These are phyloP conservation scores for Oreotragus oreotragus DNA, from an alignment of 2,113 vertebrate genomes.

Conservation along the genomic window DNA sequence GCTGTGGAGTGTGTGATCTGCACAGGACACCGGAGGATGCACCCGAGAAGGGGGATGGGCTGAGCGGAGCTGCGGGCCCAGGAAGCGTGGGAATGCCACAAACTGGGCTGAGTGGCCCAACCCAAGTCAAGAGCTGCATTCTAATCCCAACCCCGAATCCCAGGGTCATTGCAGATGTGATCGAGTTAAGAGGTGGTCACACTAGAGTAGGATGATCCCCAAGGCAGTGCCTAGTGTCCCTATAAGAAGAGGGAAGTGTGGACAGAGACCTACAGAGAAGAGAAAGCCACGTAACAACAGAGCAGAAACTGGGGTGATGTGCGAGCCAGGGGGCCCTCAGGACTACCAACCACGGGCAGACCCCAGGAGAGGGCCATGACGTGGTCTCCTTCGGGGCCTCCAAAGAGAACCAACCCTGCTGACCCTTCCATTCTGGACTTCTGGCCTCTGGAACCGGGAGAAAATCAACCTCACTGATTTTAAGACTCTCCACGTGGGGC, in stretches of 20 bases:
- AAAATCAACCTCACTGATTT: too few species aligned
- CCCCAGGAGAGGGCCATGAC: neutral
- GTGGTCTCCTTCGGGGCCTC: neutral
- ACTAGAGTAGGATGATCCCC: neutral
- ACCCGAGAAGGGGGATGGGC: too few species aligned
- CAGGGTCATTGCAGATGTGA: neutral
- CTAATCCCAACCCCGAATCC: neutral
- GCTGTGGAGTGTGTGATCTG: neutral
- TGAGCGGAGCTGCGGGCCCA: rapidly evolving
- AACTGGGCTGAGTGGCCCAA: too few species aligned
- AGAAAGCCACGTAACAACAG: neutral
- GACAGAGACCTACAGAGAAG: neutral
- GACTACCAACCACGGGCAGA: neutral
- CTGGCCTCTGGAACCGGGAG: neutral
- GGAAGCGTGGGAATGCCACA: neutral
- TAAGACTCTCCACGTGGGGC: neutral
- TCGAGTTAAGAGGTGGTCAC: neutral
- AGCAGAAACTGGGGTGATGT: neutral
- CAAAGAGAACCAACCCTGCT: neutral
- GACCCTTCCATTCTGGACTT: neutral
- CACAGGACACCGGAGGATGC: rapidly evolving
- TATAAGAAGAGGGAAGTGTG: too few species aligned
- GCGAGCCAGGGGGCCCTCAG: neutral
- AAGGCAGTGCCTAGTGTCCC: neutral
- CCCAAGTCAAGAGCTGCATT: neutral